Base-by-base conservation (phyloP, 2,113 vertebrate species). In the Grammomys dolichurus region DNA sequence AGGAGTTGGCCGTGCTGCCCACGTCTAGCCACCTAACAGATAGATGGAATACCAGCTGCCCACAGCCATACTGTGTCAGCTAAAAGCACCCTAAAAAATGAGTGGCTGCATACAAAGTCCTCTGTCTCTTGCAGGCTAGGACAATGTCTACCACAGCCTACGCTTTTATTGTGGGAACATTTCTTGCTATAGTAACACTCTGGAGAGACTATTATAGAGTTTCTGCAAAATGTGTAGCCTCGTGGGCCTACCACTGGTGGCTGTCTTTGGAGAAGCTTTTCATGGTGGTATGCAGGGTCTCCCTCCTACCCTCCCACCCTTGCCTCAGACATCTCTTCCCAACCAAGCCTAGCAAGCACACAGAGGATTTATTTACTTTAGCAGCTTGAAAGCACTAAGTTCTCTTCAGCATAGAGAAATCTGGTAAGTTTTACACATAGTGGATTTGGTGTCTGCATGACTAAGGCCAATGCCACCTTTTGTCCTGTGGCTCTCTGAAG, bases 31-130 rank as follows among this genome's bases (percentile, higher is more conserved):
- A 96, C 89, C 97, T 97, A 92, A 56, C 96, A 97, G 98, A 98
- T 97, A 87, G 95, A 98, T 98, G 97, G 78, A 98, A 99, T 98
- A 95, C 96, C 98, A 98, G 77, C 95, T 94, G 84, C 98, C 98
- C 98, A 97, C 98, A 88, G 96, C 94, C 85, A 8, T 90, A 80
- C 89, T 89, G 92, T 87, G 95, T 96, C 98, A 98, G 97, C 97
- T 97, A 80, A 97, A 98, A 97, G 93, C 89, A 94, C 97, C 95
- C 96, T 90, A 70, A 91, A 90, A 82, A 87, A 87, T 95, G 81
- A 94, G 92, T 94, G 95, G 89, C 88, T 94, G 90, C 17, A 91
- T 36, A 73, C 94, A 94, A 91, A 87, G 69, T 89, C 95, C 56
- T 90, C 94, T 98, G 97, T 98, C 92, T 90, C 56, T 43, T 95